Percentiles rank a stretch among this genome's conserved stretches.
Evolutionary conservation across 2,888 invertebrate species (phyloP).

Genomic region (Aromia moschata): DNA sequence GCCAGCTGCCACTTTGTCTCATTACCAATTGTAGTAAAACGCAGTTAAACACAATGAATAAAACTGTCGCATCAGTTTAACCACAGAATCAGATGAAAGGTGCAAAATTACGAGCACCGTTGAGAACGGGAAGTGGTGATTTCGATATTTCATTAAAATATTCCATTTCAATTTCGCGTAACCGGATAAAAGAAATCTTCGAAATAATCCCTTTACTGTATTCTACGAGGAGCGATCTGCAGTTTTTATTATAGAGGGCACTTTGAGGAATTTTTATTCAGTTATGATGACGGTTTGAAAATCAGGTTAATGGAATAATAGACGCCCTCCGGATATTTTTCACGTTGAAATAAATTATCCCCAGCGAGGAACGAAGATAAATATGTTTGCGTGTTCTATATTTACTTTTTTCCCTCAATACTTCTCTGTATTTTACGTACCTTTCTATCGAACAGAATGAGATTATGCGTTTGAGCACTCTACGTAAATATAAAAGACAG

Average conservation of each 20-base stretch:
- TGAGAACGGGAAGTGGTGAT: constrained; percentile 30
- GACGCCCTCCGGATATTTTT: constrained; percentile 51
- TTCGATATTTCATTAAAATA: constrained; percentile 41
- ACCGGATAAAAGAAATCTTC: constrained; percentile 40
- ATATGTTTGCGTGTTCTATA: constrained; percentile 37
- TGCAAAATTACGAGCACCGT: too few relatives aligned
- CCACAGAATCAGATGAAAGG: neutral
- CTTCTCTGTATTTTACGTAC: constrained; percentile 25
- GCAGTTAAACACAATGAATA: too few relatives aligned
- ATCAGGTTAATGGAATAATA: constrained; percentile 54
- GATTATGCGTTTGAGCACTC: constrained; percentile 43
- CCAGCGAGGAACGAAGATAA: constrained; percentile 41
- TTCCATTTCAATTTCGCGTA: constrained; percentile 42
- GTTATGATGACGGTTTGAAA: constrained; percentile 45
- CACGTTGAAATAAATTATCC: constrained; percentile 46
- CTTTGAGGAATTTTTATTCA: constrained; percentile 48
- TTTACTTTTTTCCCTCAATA: constrained; percentile 25
- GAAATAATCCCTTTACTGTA: constrained; percentile 42
- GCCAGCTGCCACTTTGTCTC: too few relatives aligned
- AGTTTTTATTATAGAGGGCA: constrained; percentile 50
- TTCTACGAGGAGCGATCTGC: constrained; percentile 39
- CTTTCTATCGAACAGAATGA: constrained; percentile 39
- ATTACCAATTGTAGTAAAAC: too few relatives aligned
- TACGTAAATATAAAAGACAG: constrained; percentile 41
- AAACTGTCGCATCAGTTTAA: too few relatives aligned